Evolutionary conservation across 2,888 invertebrate species (phyloP), one percentile per base, ranked within the genome.

Genomic region (Drosophila parthenogenetica): DNA sequence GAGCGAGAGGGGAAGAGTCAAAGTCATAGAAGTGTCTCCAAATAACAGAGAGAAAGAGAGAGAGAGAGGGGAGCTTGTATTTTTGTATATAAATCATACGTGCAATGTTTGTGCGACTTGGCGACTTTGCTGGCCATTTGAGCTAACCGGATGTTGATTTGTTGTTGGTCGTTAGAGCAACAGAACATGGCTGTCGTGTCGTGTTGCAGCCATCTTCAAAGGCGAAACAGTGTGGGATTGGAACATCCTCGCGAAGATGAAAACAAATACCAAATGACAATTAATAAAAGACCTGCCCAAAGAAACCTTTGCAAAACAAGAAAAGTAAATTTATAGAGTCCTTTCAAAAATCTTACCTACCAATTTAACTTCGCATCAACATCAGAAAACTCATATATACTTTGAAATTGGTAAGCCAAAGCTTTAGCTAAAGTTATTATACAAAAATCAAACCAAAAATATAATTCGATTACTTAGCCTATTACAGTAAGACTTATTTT

Each of bases 131-230:
- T 58, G 48, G 46, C 22, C 53, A 69, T 74, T 74, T 61, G 74
- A 72, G 75, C 64, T 77, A 76, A 73, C 76, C 76, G 76, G 76
- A 76, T 77, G 76, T 76, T 77, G 75, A 77, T 76, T 76, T 76
- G 77, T 73, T 75, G 59, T 73, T 75, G 59, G 69, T 51, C 61
- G 51, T 53, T 25, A 16, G 7, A 40, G 16, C 49, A 49, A 29
- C 22, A 53, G 68, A 29, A 54, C 58, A 62, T 39, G 69, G 51
- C 40, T 49, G 25, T 42, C 39, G 53, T 40, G 35, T 13, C 22
- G 35, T 25, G 32, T 48, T 43, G 68, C 73, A 71, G 73, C 67
- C 71, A 73, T 66, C 67, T 67, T 63, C 65, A 50, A 67, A 53
- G 57, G 62, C 17, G 29, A 7, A 29, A 40, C 40, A 16, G 2